Evolutionary conservation across 1,140 invertebrate species (phyloP), one percentile per base, ranked within the genome.

Genomic region (Drosophila pandora): DNA sequence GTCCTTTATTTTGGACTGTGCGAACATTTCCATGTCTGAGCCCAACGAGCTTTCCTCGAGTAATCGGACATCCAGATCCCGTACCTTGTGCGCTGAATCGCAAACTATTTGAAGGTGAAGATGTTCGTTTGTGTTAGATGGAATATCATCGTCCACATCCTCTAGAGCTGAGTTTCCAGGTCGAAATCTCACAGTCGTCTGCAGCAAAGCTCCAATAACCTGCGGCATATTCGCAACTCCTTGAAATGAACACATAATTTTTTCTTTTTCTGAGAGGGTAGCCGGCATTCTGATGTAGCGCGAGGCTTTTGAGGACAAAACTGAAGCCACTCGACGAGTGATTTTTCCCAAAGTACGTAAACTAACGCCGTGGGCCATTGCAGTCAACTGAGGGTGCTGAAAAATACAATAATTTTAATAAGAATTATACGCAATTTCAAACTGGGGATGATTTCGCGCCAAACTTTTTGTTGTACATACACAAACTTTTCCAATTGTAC

Each of bases 231-330:
- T 84, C 0, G 72, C 84, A 17, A 90, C 43, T 0, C 50, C 58
- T 28, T 90, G 77, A 49, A 90, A 90, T 1, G 79, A 78, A 21
- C 80, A 76, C 62, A 81, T 79, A 17, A 88, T 84, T 50, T 60
- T 59, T 52, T 90, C 88, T 28, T 90, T 90, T 52, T 90, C 88
- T 0, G 89, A 75, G 6, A 90, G 54, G 2, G 89, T 85, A 6
- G 83, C 80, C 0, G 88, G 88, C 88, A 90, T 90, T 49, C 88
- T 50, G 23, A 90, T 90, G 47, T 90, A 90, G 0, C 83, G 59
- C 0, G 88, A 90, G 0, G 88, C 88, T 23, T 90, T 90, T 2
- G 84, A 90, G 0, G 88, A 72, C 5, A 90, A 34, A 6, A 81
- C 88, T 2, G 78, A 67, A 25, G 88, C 88, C 17, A 90, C 80